These are phyloP conservation scores for Brachionus paranguensis DNA, from an alignment of 1,140 invertebrate genomes.

Conservation along the genomic window DNA sequence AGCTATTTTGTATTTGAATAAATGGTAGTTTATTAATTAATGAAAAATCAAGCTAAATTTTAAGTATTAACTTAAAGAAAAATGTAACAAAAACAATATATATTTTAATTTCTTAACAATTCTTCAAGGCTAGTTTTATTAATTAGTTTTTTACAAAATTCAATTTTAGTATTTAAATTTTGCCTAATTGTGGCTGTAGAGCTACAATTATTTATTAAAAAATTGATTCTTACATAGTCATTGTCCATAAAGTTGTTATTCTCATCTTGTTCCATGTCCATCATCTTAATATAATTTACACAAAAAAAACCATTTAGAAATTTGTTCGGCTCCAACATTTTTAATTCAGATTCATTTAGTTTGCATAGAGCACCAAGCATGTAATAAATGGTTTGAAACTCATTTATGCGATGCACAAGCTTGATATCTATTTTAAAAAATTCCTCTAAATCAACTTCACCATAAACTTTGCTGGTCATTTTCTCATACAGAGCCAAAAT, in stretches of 20 bases:
- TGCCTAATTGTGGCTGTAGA: neutral
- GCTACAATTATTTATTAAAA: neutral
- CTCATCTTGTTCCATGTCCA: neutral
- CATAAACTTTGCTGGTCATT: neutral
- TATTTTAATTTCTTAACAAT: neutral
- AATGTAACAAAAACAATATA: neutral
- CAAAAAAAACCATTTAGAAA: constrained; percentile 12
- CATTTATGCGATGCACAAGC: neutral
- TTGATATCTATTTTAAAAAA: neutral
- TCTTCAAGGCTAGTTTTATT: neutral
- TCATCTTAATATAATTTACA: neutral
- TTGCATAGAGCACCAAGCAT: neutral
- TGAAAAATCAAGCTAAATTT: too few species aligned
- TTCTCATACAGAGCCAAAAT: neutral
- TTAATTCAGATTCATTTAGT: neutral
- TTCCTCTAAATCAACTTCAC: neutral
- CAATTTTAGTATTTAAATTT: neutral
- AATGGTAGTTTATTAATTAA: too few species aligned
- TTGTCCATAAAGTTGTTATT: neutral
- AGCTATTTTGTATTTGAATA: too few species aligned
- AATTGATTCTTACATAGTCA: neutral
- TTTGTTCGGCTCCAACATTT: neutral
- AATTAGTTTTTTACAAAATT: neutral
- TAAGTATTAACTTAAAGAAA: neutral
- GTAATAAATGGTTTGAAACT: constrained; percentile 18